Base-by-base conservation (phyloP, 2,888 invertebrate genomes). In the Eugnorisma glareosa region DNA sequence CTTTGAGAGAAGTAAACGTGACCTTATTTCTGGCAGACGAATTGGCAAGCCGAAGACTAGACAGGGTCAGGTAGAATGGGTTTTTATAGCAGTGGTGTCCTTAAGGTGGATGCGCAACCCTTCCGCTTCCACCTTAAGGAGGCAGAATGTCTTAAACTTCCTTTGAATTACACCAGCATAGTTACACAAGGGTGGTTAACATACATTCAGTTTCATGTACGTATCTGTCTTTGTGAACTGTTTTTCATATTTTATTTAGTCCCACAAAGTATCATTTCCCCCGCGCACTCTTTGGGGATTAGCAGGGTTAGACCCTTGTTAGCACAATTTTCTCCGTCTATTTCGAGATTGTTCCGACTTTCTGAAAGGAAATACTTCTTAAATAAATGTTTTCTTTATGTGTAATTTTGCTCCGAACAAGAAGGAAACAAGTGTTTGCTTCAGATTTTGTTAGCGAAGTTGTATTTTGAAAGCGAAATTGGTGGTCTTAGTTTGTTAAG, bases 291-390 rank as follows among this genome's bases (percentile, higher is more conserved):
- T 69, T 51, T 5, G 5, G 86, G 79, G 86, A 85, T 84, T 76
- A 79, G 76, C 37, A 31, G 76, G 83, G 76, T 84, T 85, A 83
- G 76, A 79, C 67, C 71, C 83, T 85, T 83, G 83, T 86, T 84
- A 83, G 61, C 68, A 71, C 83, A 72, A 83, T 84, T 84, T 71
- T 70, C 83, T 31, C 73, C 75, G 63, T 72, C 68, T 76, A 71
- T 83, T 74, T 59, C 66, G 79, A 73, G 66, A 67, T 54, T 74
- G 67, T 70, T 67, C 28, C 45, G 68, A 68, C 73, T 72, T 78
- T 82, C 82, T 48, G 63, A 69, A 78, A 70, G 69, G 68, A 63
- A 84, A 76, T 81, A 68, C 69, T 77, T 84, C 73, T 64, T 64
- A 85, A 64, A 81, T 71, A 71, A 85, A 82, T 78, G 61, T 82